These are phyloP conservation scores for Nannospalax galili DNA, from an alignment of 2,113 vertebrate genomes.

Conservation along the genomic window DNA sequence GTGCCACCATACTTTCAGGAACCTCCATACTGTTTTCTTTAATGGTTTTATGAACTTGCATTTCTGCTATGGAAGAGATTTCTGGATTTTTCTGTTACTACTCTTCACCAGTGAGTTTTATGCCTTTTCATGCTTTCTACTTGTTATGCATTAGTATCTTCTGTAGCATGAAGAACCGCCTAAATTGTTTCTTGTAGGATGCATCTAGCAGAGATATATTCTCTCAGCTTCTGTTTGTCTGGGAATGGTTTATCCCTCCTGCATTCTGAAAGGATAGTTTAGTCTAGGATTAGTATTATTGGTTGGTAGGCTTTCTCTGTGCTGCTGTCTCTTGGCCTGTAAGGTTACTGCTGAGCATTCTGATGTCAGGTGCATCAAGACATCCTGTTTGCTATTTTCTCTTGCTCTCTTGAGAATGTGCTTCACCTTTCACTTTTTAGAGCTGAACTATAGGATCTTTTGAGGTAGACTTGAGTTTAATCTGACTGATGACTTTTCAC, in stretches of 20 bases:
- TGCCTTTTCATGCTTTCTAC: too few relatives aligned
- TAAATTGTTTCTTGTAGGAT: not conserved
- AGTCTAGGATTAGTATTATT: not conserved
- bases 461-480: not conserved
- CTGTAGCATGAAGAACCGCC: not conserved
- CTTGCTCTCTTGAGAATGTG: too few relatives aligned
- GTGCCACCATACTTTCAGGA: not conserved
- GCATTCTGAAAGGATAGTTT: not conserved
- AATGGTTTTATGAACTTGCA: not conserved
- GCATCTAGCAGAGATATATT: not conserved
- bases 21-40: not conserved
- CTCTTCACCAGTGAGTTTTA: not conserved
- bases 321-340: not conserved
- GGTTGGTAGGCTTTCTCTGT: not conserved
- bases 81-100: not conserved
- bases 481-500: not conserved
- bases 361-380: not conserved
- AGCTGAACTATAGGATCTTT: not conserved
- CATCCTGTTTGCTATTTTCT: too few relatives aligned
- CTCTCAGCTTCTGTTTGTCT: not conserved
- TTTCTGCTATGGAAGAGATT: not conserved
- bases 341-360: not conserved
- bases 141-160: not conserved
- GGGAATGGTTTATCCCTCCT: not conserved
- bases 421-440: not conserved